phyloP scores from a whole-genome alignment of 2,797 vertebrate genomes.

The Phrynocephalus guinanensis region DNA sequence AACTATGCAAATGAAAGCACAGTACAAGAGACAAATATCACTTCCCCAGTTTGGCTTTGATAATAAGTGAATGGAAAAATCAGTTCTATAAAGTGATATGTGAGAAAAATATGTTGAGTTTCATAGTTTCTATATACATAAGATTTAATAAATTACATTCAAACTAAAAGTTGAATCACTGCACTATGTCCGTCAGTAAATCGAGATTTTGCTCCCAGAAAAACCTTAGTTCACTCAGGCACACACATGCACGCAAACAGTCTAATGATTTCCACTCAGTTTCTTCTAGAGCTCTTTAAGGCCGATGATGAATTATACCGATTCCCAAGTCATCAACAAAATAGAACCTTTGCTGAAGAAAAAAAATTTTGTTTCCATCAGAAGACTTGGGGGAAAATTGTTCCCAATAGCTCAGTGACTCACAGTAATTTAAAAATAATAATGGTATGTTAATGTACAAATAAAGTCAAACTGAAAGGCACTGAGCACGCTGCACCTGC shows the following conservation, averaged over 20 bases:
- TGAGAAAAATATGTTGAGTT: conserved; percentile 79
- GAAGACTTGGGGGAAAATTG: conserved; percentile 76
- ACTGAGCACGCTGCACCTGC: conserved; percentile 83
- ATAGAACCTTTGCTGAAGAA: conserved; percentile 72
- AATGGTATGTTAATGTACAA: conserved; percentile 77
- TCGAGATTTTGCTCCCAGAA: conserved; percentile 85
- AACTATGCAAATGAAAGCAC: conserved; percentile 77
- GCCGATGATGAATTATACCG: conserved; percentile 77
- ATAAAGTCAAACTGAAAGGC: conserved; percentile 79
- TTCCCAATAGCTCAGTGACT: conserved; percentile 84
- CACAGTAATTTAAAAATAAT: conserved; percentile 76
- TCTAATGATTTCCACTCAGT: conserved; percentile 73
- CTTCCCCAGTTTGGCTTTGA: conserved; percentile 76
- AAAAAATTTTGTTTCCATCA: conserved; percentile 66
- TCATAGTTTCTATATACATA: conserved; percentile 82
- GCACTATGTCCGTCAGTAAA: conserved; percentile 81
- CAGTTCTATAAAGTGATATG: conserved; percentile 78
- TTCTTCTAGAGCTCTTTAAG: conserved; percentile 78
- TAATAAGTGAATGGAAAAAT: conserved; percentile 79
- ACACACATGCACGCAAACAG: conserved; percentile 79
- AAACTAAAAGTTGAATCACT: conserved; percentile 80
- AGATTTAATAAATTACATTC: conserved; percentile 84
- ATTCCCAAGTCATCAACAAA: conserved; percentile 73
- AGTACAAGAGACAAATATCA: conserved; percentile 73
- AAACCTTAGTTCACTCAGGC: conserved; percentile 78